These are phyloP conservation scores for Diplolepis rosae DNA, from an alignment of 2,888 invertebrate genomes.

Conservation along the genomic window DNA sequence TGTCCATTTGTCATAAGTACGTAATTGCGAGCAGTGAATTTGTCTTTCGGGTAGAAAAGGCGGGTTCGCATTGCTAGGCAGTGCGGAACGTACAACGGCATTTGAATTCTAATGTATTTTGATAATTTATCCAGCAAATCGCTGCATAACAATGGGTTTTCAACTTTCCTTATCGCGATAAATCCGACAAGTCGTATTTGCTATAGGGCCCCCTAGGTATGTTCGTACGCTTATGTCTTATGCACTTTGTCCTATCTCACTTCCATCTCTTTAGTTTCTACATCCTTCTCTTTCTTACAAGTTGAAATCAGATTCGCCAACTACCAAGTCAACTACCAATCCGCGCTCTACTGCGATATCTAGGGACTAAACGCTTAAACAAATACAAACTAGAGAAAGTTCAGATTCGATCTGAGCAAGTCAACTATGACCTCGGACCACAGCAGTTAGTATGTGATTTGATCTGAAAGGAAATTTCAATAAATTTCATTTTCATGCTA, in stretches of 20 bases:
- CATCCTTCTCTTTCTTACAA: neutral
- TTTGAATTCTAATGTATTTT: slow-evolving; percentile 35
- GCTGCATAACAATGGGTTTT: slow-evolving; percentile 36
- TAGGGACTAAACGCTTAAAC: slow-evolving; percentile 13
- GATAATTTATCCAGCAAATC: slow-evolving; percentile 29
- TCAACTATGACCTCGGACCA: slow-evolving; percentile 10
- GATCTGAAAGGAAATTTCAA: slow-evolving; percentile 3
- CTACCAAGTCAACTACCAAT: neutral
- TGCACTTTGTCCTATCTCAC: neutral
- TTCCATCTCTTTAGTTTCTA: slow-evolving; percentile 1
- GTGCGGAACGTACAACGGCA: slow-evolving; percentile 1
- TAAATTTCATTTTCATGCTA: no score
- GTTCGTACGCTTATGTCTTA: neutral
- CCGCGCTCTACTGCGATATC: neutral
- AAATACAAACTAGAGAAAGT: slow-evolving; percentile 38
- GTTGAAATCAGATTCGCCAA: neutral
- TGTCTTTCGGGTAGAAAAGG: slow-evolving; percentile 32
- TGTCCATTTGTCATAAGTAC: slow-evolving; percentile 8
- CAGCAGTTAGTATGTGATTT: slow-evolving; percentile 30
- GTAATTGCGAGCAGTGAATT: neutral
- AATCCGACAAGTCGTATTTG: slow-evolving; percentile 37
- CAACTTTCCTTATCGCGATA: slow-evolving; percentile 37
- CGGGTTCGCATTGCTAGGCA: neutral
- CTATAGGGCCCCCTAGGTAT: slow-evolving; percentile 1
- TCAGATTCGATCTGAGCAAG: slow-evolving; percentile 29